Percentiles rank a stretch among this genome's conserved stretches.
Evolutionary conservation across 2,888 invertebrate species (phyloP).

Genomic region (Mesorhabditis sp.): DNA sequence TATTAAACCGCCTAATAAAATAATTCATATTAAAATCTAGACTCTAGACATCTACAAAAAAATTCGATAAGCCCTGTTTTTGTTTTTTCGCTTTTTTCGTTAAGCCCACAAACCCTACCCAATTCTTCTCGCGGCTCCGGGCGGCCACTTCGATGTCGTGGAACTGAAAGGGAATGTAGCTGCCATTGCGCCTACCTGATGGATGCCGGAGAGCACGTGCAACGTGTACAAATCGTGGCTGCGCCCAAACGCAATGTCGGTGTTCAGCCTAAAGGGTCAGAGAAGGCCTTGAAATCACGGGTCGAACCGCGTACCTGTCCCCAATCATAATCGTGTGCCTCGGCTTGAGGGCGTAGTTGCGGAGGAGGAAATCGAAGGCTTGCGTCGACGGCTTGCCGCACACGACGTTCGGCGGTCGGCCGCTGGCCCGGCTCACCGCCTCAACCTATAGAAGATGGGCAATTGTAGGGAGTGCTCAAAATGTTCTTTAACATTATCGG

Average conservation of each 20-base stretch:
- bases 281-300: not conserved
- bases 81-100: too few relatives aligned
- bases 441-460: constrained; percentile 69
- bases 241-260: constrained; percentile 84
- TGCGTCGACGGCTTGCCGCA: constrained; percentile 78
- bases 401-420: constrained; percentile 68
- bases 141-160: too few relatives aligned
- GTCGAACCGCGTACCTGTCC: constrained; percentile 70
- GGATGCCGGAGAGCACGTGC: constrained; percentile 67
- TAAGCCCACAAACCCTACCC: too few relatives aligned
- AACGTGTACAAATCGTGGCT: constrained; percentile 84
- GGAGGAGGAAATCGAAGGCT: constrained; percentile 69
- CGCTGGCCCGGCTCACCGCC: constrained; percentile 79
- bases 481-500: too few relatives aligned
- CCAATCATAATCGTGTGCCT: constrained; percentile 84
- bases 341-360: constrained; percentile 74
- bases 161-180: too few relatives aligned
- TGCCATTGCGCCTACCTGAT: constrained; percentile 33
- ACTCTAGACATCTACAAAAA: too few relatives aligned
- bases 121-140: too few relatives aligned
- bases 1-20: too few relatives aligned
- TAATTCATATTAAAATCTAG: too few relatives aligned
- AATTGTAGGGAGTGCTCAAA: too few relatives aligned
- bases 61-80: too few relatives aligned
- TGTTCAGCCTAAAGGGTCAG: constrained; percentile 65